Conservation (phyloP, 2,888 invertebrate species). For the Neelides folsomi region DNA sequence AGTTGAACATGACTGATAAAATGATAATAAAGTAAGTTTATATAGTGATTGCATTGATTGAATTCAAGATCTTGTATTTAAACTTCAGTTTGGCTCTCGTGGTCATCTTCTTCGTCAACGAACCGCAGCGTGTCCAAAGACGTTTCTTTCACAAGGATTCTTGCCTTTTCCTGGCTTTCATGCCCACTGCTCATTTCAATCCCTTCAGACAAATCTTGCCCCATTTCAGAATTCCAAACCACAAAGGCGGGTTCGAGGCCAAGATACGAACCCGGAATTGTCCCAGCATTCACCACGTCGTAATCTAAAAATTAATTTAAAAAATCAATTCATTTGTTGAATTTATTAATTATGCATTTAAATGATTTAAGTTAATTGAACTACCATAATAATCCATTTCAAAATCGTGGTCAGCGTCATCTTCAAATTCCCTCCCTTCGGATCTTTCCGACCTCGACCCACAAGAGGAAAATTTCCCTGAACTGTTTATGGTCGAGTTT, state of each 20-base stretch:
- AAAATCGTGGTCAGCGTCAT: constrained; percentile 32
- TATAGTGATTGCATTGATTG: too few species aligned
- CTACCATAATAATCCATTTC: constrained; percentile 35
- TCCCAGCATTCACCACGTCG: constrained; percentile 34
- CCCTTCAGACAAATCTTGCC: constrained; percentile 6
- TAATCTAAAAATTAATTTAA: constrained; percentile 18
- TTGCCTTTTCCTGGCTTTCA: constrained; percentile 6
- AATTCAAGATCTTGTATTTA: too few species aligned
- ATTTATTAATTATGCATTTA: too few species aligned
- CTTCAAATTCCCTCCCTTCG: constrained; percentile 14
- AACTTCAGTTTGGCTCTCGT: neutral
- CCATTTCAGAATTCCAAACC: constrained; percentile 32
- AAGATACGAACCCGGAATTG: constrained; percentile 34
- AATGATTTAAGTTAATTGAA: too few species aligned
- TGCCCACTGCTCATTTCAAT: neutral
- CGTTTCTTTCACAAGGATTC: constrained; percentile 18
- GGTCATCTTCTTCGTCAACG: constrained; percentile 28
- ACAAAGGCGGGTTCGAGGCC: constrained; percentile 34
- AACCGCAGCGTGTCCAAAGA: constrained; percentile 29
- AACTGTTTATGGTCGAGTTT: too few species aligned
- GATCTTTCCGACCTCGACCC: too few species aligned
- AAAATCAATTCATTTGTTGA: too few species aligned
- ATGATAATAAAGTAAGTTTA: too few species aligned
- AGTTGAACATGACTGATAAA: too few species aligned
- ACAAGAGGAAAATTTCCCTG: too few species aligned